phyloP scores from a whole-genome alignment of 2,113 vertebrate genomes.

The Planiliza haematocheilus region DNA sequence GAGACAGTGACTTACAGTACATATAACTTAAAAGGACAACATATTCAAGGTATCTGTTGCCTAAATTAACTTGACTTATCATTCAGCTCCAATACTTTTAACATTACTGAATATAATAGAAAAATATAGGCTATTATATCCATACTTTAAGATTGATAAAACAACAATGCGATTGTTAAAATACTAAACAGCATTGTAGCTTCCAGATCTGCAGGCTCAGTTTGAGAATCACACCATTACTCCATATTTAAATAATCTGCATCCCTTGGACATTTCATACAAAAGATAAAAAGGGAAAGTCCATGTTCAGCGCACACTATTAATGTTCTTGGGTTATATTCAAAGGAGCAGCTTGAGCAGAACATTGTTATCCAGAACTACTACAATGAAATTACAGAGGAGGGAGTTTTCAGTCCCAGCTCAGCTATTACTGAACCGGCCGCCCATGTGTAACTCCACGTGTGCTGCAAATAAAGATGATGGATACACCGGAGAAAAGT shows the following conservation, averaged over 20 bases:
- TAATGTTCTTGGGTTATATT: neutral
- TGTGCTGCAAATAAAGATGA: no score
- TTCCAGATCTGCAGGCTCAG: neutral
- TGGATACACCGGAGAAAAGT: no score
- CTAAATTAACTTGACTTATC: no score
- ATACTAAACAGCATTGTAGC: no score
- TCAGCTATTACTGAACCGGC: constrained; percentile 14
- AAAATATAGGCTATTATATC: no score
- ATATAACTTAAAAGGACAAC: neutral
- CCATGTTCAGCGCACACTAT: neutral
- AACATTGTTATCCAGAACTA: neutral
- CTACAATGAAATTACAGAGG: neutral
- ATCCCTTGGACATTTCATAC: constrained; percentile 6
- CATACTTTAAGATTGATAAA: neutral
- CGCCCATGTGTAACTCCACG: no score
- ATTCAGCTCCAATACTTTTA: no score
- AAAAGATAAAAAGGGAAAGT: neutral
- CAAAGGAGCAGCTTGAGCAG: neutral
- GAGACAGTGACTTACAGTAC: neutral
- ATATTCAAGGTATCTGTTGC: no score
- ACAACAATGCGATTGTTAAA: no score
- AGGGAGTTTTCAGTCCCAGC: neutral
- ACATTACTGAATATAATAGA: no score
- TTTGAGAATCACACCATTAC: constrained; percentile 6
- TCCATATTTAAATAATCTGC: constrained; percentile 12